phyloP scores from a whole-genome alignment of 2,113 vertebrate genomes.

The Columba janthina region DNA sequence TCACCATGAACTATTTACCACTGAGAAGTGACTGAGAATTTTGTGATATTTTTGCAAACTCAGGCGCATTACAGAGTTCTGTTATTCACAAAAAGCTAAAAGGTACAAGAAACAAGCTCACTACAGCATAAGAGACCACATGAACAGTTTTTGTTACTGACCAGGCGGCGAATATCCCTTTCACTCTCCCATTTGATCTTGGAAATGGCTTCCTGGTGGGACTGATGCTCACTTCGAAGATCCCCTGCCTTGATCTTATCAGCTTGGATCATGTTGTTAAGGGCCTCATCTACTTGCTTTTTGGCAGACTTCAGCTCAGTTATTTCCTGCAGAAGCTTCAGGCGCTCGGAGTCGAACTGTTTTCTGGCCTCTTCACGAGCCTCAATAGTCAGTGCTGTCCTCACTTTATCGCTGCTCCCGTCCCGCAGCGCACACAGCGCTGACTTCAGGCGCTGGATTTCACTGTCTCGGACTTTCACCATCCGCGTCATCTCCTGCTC shows the following conservation, averaged over 20 bases:
- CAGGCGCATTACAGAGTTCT: not conserved
- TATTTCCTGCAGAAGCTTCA: conserved; percentile 95
- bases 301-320: conserved; percentile 89
- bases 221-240: conserved; percentile 93
- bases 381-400: conserved; percentile 91
- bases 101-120: not conserved
- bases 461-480: conserved; percentile 92
- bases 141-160: conserved; percentile 64
- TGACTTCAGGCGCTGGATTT: conserved; percentile 93
- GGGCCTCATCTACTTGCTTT: conserved; percentile 95
- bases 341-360: conserved; percentile 95
- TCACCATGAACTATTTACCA: not conserved
- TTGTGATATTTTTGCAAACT: not conserved
- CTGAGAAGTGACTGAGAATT: not conserved
- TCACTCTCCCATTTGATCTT: conserved; percentile 99
- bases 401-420: conserved; percentile 94
- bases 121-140: not conserved
- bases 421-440: conserved; percentile 89
- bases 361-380: conserved; percentile 95
- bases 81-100: not conserved
- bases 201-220: conserved; percentile 95
- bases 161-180: conserved; percentile 93
- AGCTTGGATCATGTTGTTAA: conserved; percentile 93
- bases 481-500: conserved; percentile 93
- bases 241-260: conserved; percentile 98